Percentiles rank a stretch among this genome's conserved stretches.
phyloP scores from a whole-genome alignment of 2,888 invertebrate genomes.

The Fissipunctia ypsillon region DNA sequence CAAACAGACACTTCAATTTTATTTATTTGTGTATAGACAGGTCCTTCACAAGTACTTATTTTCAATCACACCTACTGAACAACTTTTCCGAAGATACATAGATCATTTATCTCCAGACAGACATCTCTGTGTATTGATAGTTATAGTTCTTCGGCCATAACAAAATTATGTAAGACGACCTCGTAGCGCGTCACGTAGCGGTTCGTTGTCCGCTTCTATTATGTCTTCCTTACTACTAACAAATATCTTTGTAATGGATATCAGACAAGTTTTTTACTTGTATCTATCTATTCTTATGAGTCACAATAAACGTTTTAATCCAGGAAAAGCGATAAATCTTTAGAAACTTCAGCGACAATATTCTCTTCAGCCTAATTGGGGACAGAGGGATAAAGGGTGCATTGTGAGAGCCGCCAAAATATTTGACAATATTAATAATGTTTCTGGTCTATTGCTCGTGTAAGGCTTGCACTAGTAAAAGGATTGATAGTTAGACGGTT shows the following conservation, averaged over 20 bases:
- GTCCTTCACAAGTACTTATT: neutral
- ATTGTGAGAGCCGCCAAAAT: conserved; percentile 82
- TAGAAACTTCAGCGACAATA: conserved; percentile 52
- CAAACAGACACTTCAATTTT: too few species aligned
- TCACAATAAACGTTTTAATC: conserved; percentile 53
- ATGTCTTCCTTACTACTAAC: conserved; percentile 53
- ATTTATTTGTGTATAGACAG: too few species aligned
- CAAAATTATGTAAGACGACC: conserved; percentile 56
- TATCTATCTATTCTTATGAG: conserved; percentile 36
- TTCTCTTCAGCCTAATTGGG: conserved; percentile 69
- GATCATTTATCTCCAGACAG: conserved; percentile 49
- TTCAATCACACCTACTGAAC: conserved; percentile 21
- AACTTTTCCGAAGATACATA: conserved; percentile 31
- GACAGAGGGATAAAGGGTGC: conserved; percentile 69
- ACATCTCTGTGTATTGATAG: conserved; percentile 48
- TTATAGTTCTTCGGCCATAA: conserved; percentile 44
- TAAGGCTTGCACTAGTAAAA: conserved; percentile 86
- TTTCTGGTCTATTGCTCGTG: conserved; percentile 84
- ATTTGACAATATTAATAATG: conserved; percentile 85
- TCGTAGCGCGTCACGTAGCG: conserved; percentile 52
- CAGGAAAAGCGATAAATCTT: conserved; percentile 56
- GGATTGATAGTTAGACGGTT: conserved; percentile 85
- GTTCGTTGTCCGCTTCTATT: conserved; percentile 58
- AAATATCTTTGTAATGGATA: conserved; percentile 63
- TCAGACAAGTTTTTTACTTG: conserved; percentile 57